Percentiles rank a stretch among this genome's conserved stretches.
phyloP scores from a whole-genome alignment of 2,888 invertebrate genomes.

The Prosopocoilus inquinatus region DNA sequence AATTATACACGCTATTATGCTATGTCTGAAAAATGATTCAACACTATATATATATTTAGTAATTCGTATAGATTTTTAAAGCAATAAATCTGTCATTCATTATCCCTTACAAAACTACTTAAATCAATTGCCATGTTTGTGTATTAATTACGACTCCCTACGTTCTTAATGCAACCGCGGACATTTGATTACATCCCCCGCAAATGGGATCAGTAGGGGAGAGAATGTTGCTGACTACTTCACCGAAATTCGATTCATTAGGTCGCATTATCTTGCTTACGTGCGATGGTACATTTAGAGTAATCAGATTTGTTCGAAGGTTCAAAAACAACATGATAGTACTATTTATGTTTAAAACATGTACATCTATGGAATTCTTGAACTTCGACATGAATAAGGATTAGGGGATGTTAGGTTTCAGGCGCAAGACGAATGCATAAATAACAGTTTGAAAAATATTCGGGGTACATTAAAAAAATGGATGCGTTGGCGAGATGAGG shows the following conservation, averaged over 20 bases:
- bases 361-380: too few relatives aligned
- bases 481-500: conserved; percentile 28
- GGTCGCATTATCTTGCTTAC: conserved; percentile 1
- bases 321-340: too few relatives aligned
- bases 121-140: background rate
- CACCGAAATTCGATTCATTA: background rate
- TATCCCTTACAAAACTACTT: too few relatives aligned
- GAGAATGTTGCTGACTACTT: background rate
- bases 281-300: background rate
- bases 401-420: background rate
- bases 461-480: conserved; percentile 9
- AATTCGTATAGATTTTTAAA: too few relatives aligned
- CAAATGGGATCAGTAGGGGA: conserved; percentile 7
- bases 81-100: too few relatives aligned
- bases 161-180: conserved; percentile 5
- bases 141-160: conserved; percentile 12
- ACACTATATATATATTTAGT: too few relatives aligned
- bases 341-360: too few relatives aligned
- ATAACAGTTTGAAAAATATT: conserved; percentile 1
- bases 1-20: too few relatives aligned
- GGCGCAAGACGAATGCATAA: conserved; percentile 1
- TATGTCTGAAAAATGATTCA: too few relatives aligned
- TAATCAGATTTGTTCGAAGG: background rate
- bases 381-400: too few relatives aligned
- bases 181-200: conserved; percentile 11